Base-by-base conservation (phyloP, 92 coral and sea anemone species). In the Epizoanthus ramosus region DNA sequence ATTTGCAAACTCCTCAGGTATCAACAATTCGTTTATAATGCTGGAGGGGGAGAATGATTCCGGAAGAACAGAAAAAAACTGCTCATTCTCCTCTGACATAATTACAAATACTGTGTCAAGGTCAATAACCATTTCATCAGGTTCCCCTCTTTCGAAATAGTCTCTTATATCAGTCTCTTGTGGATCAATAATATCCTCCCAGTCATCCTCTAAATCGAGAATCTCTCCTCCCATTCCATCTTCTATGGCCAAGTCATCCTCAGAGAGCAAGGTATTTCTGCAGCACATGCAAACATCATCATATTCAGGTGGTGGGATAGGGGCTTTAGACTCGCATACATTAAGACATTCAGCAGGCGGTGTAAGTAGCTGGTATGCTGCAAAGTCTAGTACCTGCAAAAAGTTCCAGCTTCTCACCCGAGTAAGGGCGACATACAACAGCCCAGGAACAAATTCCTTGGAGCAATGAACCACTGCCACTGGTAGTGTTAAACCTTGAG, bases 361-460 rank as follows among this genome's bases (percentile, higher is more conserved):
- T 33, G 59, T 43, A 3, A 63, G 43, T 23, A 85, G 66, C 23
- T 60, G 57, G 9, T 59, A 50, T 16, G 39, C 33, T 3, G 4
- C 37, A 43, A 85, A 75, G 19, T 71, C 82, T 13, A 75, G 15
- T 43, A 75, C 74, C 23, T 76, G 83, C 12, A 85, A n/a, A n/a
- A n/a, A n/a, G n/a, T n/a, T n/a, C n/a, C n/a, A n/a, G n/a, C n/a
- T n/a, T 52, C 8, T 50, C 8, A 73, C 79, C 6, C 79, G n/a
- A 1, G 79, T 47, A 4, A 14, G 24, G 2, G 79, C 39, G 3
- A 73, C 79, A 23, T 53, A 73, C 8, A 73, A 1, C n/a, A 73
- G 22, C 1, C 79, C 63, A 7, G 79, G 22, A 1, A 73, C 63
- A 50, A 73, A 73, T 73, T 73, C 63, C 0, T 23, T 23, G 13